A percentile compares a stretch with the other conserved stretches of the same genome.
Evolutionary conservation across 2,888 invertebrate species (phyloP).

Genomic region (Melanostoma scalare): DNA sequence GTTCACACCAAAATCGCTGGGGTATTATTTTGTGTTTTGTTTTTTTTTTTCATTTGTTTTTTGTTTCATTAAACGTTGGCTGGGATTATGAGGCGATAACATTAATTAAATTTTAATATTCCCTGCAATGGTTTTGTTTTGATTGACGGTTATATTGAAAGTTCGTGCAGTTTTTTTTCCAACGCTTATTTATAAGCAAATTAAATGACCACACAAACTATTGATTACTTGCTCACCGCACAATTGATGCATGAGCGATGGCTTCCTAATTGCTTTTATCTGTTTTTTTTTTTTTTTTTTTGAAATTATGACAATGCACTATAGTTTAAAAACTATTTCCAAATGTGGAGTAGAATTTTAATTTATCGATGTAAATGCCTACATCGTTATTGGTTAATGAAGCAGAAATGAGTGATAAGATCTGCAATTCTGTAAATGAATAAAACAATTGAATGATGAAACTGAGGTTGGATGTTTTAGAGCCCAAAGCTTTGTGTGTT

Average conservation of each 20-base stretch:
- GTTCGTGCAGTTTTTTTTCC: no score
- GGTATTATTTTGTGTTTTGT: no score
- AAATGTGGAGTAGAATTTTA: constrained; percentile 6
- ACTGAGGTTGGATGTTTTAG: not conserved
- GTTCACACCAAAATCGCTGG: no score
- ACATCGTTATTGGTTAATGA: not conserved
- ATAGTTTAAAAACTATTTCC: constrained; percentile 4
- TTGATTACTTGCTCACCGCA: constrained; percentile 48
- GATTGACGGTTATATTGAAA: no score
- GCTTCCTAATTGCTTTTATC: constrained; percentile 53
- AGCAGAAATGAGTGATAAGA: not conserved
- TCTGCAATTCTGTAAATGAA: not conserved
- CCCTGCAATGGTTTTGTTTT: no score
- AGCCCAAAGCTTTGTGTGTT: no score
- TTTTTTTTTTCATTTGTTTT: no score
- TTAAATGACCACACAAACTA: constrained; percentile 42
- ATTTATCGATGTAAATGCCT: constrained; percentile 24
- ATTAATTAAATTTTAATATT: no score
- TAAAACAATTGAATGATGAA: constrained; percentile 6
- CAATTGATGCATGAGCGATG: constrained; percentile 48
- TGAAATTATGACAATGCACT: constrained; percentile 20
- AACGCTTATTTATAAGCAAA: constrained; percentile 15
- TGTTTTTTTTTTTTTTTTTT: constrained; percentile 11
- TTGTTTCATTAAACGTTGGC: no score
- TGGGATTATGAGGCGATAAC: no score